Evolutionary conservation across 1,140 invertebrate species (phyloP), one percentile per base, ranked within the genome.

Genomic region (Caenorhabditis latens): DNA sequence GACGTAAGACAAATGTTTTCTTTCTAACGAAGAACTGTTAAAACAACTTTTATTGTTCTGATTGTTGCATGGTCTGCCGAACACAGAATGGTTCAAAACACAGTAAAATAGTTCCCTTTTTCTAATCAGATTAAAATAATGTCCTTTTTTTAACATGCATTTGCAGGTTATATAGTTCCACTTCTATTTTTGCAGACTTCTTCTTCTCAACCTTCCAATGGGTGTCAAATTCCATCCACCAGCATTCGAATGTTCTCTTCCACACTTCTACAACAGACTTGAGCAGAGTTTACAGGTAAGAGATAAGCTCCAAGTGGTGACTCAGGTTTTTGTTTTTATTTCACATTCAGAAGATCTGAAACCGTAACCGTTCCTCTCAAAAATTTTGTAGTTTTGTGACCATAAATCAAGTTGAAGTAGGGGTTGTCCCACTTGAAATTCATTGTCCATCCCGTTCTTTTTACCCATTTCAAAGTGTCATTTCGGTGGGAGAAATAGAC

Each of bases 191-290:
- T 53, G 11, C 63, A 58, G 84, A 32, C 21, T 85, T 0, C 63
- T 86, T 40, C 86, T 86, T 48, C 55, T 86, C 4, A 86, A 86
- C 32, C 61, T 86, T 50, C 86, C 86, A 19, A 57, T 57, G 46
- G 57, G 65, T 5, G n/a, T 83, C 9, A 86, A 86, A 48, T 65
- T 84, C 42, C 86, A 86, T 48, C 86, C 75, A 63, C 82, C 86
- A 65, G 86, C 86, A 19, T 86, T 86, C 24, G 82, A 83, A 16
- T 86, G 86, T 55, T 42, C 71, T 46, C 75, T 75, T 21, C 86
- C 86, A 24, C 86, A 86, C 19, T 86, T 86, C 79, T 79, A 79
- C 32, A 53, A 86, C 24, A n/a, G 86, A 46, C 79, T 86, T n/a
- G 86, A 86, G 24, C 71, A 55, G 19, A 57, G 71, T 57, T 55